Conservation (phyloP, 2,888 invertebrate genomes). For the Gisinianus flammeolus region DNA sequence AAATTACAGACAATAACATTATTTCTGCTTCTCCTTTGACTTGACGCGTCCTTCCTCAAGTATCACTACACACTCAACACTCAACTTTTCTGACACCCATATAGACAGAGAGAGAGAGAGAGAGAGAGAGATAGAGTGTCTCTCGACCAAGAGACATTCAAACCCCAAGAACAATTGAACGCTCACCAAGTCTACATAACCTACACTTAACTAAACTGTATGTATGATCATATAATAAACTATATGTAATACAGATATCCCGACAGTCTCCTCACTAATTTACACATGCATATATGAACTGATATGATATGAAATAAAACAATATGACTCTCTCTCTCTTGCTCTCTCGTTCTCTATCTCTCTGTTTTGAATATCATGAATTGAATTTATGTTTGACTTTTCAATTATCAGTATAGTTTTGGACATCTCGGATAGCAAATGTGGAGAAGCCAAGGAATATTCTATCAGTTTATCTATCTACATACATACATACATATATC, state of each 20-base stretch:
- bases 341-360: neutral
- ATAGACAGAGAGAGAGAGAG: too few species aligned
- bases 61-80: neutral
- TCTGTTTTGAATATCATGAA: neutral
- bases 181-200: too few species aligned
- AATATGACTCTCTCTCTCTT: too few species aligned
- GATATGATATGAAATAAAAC: too few species aligned
- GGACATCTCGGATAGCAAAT: neutral
- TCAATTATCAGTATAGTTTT: neutral
- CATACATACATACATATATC: too few species aligned
- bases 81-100: neutral
- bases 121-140: neutral
- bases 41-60: neutral
- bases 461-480: neutral
- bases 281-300: too few species aligned
- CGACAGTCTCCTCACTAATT: too few species aligned
- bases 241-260: too few species aligned
- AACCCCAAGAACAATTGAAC: neutral
- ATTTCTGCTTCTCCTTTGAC: neutral
- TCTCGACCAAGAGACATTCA: neutral
- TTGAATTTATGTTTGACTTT: neutral
- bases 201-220: too few species aligned
- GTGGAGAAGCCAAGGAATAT: neutral
- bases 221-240: too few species aligned
- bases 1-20: conserved; percentile 14